These are phyloP conservation scores for Drosophila varians DNA, from an alignment of 1,140 invertebrate genomes.

Conservation along the genomic window DNA sequence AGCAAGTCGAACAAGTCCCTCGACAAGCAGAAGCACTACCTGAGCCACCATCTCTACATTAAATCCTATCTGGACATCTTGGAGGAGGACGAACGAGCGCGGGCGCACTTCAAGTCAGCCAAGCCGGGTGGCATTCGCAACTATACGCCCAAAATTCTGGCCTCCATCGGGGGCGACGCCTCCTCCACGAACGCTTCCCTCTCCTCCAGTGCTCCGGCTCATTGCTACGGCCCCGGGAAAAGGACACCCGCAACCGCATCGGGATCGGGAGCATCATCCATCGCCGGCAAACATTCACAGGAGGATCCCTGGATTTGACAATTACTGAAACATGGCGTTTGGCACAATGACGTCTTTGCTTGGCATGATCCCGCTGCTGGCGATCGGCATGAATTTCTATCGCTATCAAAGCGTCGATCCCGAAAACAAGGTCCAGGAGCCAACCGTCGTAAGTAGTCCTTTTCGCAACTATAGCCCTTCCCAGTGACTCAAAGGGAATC, in stretches of 20 bases:
- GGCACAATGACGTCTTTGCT: conserved; percentile 85
- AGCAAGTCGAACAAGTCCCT: conserved; percentile 83
- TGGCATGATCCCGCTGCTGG: conserved; percentile 90
- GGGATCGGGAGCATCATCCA: background rate
- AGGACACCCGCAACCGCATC: conserved; percentile 7
- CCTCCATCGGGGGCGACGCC: conserved; percentile 62
- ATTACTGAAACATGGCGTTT: conserved; percentile 83
- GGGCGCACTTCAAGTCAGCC: conserved; percentile 83
- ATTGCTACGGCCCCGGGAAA: conserved; percentile 22
- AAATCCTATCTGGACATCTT: conserved; percentile 86
- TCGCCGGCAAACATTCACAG: conserved; percentile 28
- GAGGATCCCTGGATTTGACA: conserved; percentile 83
- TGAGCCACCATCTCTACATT: conserved; percentile 86
- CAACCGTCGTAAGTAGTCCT: conserved; percentile 86
- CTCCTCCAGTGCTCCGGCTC: conserved; percentile 65
- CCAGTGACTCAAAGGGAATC: too few relatives aligned
- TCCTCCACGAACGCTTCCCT: conserved; percentile 23
- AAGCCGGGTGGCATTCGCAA: conserved; percentile 87
- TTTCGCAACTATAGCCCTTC: background rate
- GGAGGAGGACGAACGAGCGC: conserved; percentile 84
- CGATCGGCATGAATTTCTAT: conserved; percentile 91
- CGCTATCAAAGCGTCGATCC: conserved; percentile 92
- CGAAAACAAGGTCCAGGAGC: conserved; percentile 90
- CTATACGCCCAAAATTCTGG: conserved; percentile 87
- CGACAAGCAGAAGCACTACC: conserved; percentile 85